Conservation (phyloP, 2,888 invertebrate genomes). For the Ypsolopha scabrella region DNA sequence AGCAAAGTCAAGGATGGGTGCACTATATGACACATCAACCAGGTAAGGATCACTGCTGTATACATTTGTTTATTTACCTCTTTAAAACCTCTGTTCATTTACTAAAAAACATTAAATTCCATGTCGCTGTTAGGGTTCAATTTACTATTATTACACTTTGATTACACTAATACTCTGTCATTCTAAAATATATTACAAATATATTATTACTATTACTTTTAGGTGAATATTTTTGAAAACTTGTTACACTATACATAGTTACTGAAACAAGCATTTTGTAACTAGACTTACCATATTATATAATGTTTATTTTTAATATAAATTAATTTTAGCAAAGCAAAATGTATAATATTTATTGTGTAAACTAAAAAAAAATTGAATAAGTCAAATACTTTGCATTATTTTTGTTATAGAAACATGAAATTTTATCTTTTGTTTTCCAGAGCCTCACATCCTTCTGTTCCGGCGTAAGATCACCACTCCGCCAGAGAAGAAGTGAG, state of each 20-base stretch:
- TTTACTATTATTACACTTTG: too few species aligned
- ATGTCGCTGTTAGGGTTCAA: not conserved
- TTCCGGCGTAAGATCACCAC: slow-evolving; percentile 81
- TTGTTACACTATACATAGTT: not conserved
- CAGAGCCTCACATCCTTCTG: slow-evolving; percentile 92
- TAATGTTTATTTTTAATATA: too few species aligned
- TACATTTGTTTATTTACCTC: too few species aligned
- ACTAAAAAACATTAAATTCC: too few species aligned
- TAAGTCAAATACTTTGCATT: not conserved
- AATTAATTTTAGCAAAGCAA: not conserved
- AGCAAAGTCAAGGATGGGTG: slow-evolving; percentile 96
- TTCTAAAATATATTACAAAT: too few species aligned
- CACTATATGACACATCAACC: slow-evolving; percentile 98
- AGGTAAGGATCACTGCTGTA: too few species aligned
- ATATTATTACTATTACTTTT: too few species aligned
- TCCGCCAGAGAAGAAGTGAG: slow-evolving; percentile 49
- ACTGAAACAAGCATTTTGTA: not conserved
- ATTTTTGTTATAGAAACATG: not conserved
- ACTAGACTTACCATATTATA: too few species aligned
- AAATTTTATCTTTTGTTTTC: slow-evolving; percentile 26
- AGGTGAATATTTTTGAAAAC: too few species aligned
- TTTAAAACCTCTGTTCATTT: too few species aligned
- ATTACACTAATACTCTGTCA: too few species aligned
- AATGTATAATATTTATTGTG: not conserved
- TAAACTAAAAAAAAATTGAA: too few species aligned